phyloP scores from a whole-genome alignment of 2,888 invertebrate genomes.

The Euspilapteryx auroguttella region DNA sequence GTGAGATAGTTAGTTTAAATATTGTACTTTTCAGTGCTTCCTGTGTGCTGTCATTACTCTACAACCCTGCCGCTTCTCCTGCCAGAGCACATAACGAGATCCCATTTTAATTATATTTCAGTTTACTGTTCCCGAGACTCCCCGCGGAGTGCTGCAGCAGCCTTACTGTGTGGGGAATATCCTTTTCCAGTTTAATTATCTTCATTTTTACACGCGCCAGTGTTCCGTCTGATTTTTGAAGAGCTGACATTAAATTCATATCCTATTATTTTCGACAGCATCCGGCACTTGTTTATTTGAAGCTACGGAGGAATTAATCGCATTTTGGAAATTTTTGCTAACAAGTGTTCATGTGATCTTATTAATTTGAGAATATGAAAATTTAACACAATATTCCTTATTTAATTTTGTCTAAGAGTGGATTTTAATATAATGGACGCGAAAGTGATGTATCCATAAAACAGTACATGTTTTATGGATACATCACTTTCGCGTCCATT shows the following conservation, averaged over 20 bases:
- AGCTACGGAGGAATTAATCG: too few species aligned
- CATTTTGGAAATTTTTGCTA: too few species aligned
- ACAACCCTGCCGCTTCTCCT: too few species aligned
- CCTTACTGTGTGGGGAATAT: constrained; percentile 32
- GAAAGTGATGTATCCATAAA: constrained; percentile 1
- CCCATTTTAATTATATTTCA: constrained; percentile 41
- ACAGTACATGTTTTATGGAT: not conserved
- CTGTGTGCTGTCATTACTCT: too few species aligned
- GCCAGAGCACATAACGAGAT: constrained; percentile 32
- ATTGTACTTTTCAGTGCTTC: too few species aligned
- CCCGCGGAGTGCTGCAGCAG: constrained; percentile 23
- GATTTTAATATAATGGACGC: too few species aligned
- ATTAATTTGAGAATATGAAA: too few species aligned
- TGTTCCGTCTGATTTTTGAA: constrained; percentile 43
- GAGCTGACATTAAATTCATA: constrained; percentile 51
- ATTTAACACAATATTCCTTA: too few species aligned
- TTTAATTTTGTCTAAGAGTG: too few species aligned
- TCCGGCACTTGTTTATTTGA: constrained; percentile 32
- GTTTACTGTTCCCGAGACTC: constrained; percentile 31
- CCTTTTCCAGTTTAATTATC: constrained; percentile 38
- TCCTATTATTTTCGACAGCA: constrained; percentile 47
- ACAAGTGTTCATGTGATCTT: too few species aligned
- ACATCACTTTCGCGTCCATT: constrained; percentile 3
- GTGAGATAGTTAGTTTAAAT: too few species aligned
- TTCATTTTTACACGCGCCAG: constrained; percentile 40